Evolutionary conservation across 2,797 vertebrate species (phyloP), one percentile per base, ranked within the genome.

Genomic region (Sarcophilus harrisii): DNA sequence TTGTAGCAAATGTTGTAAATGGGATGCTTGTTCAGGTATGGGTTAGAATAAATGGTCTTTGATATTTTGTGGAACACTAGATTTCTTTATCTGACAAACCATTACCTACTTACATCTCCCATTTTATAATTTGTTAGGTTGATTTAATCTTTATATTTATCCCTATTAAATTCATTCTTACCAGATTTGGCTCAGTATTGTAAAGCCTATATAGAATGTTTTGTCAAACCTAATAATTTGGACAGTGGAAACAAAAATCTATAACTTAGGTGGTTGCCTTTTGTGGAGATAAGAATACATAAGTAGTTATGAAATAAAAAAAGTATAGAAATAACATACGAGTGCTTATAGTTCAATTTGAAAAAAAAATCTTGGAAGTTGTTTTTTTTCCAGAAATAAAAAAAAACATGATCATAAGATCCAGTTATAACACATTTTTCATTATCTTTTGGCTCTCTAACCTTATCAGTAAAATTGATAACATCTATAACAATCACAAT

Each of bases 381-480:
- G 18, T 94, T 95, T 62, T 96, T 60, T n/a, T 13, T 90, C 32
- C 58, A 38, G 91, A 54, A 95, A 66, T 54, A 0, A 92, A 89
- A 0, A 87, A n/a, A 1, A 1, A 4, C 28, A 9, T 2, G 29
- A 90, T 30, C 18, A 87, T 81, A 32, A 92, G 87, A 93, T 92
- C 57, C 62, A 62, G 5, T 21, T 62, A 66, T 57, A 94, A 92
- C 90, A 29, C 21, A 73, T 58, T 93, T 91, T 94, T 38, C 89
- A 45, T 92, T 90, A 92, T 24, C 95, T 57, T 13, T n/a, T 81
- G 91, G 66, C 92, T 95, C 16, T 30, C 57, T 32, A 60, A 59
- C 45, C 58, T 95, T 96, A 96, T 92, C 87, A 91, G 89, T 93
- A 57, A 93, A 81, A 21, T 90, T 24, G 92, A 90, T 91, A 94